Base-by-base conservation (phyloP, 2,888 invertebrate species). In the Clunio marinus region DNA sequence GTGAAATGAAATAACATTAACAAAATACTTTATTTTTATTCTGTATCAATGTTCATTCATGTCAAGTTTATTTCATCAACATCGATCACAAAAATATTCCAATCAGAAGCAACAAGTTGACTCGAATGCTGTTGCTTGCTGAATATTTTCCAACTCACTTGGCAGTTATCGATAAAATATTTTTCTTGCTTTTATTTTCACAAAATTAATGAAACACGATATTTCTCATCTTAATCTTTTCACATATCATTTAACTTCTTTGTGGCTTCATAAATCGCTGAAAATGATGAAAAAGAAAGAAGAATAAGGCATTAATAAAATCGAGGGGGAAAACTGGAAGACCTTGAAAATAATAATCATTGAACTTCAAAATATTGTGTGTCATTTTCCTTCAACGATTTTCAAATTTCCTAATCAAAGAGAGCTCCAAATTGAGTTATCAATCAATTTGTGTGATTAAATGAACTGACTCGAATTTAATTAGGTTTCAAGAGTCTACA, bases 381-480 rank as follows among this genome's bases (percentile, higher is more conserved):
- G n/a, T n/a, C n/a, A n/a, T n/a, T n/a, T n/a, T n/a, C n/a, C n/a
- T n/a, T 41, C 15, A 5, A 41, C 3, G 41, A 3, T 41, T 32
- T n/a, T 41, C 41, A 41, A 41, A 15, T 41, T 41, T n/a, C n/a
- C 41, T 15, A n/a, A 15, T 5, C 41, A 10, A 41, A 10, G 41
- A n/a, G n/a, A 5, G 15, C 15, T 41, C 15, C 3, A n/a, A 15
- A 41, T 57, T 57, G 24, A 57, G 24, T 57, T 57, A 57, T 25
- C 24, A 57, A 57, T 57, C 55, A 25, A 57, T 57, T 57, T 25
- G 25, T 25, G 55, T 57, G 24, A 57, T 57, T 57, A 57, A 57
- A 25, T 57, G 55, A 57, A 57, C 25, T n/a, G 55, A 57, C 55
- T 57, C 25, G 55, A 24, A 57, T 57, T 57, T 57, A 57, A 57